Percentiles rank a stretch among this genome's conserved stretches.
Evolutionary conservation across 2,797 vertebrate species (phyloP).

Genomic region (Acrossocheilus wenchowensis): DNA sequence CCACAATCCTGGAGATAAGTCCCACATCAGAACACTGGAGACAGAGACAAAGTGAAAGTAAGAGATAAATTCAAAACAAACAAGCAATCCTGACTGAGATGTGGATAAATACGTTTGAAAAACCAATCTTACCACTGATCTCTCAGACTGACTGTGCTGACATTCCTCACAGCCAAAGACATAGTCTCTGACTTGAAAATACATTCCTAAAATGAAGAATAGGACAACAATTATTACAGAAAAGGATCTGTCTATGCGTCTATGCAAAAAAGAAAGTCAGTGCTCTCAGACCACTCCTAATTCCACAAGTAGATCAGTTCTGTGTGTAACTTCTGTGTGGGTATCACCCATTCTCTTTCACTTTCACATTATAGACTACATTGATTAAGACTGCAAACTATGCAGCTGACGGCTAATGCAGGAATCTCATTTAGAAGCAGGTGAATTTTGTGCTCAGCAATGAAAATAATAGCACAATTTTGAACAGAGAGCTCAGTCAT

Average conservation of each 20-base stretch:
- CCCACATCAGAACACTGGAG: conserved; percentile 55
- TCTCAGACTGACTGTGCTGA: conserved; percentile 66
- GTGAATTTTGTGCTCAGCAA: neutral
- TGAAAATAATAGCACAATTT: neutral
- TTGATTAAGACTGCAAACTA: neutral
- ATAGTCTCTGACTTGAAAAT: conserved; percentile 81
- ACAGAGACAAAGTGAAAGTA: conserved; percentile 19
- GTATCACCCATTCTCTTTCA: conserved; percentile 20
- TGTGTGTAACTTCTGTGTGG: conserved; percentile 16
- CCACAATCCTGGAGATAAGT: conserved; percentile 76
- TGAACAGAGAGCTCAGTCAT: neutral
- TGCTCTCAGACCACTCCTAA: neutral
- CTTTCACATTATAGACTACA: conserved; percentile 15
- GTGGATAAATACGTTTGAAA: neutral
- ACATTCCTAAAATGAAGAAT: conserved; percentile 76
- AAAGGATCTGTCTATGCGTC: neutral
- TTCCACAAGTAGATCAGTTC: conserved; percentile 16
- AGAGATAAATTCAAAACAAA: neutral
- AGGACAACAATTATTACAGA: conserved; percentile 2
- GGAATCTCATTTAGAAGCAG: neutral
- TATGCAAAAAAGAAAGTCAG: neutral
- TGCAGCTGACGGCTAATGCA: neutral
- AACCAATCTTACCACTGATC: conserved; percentile 67
- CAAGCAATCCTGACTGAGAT: neutral
- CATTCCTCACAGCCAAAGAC: conserved; percentile 79